phyloP scores from a whole-genome alignment of 2,888 invertebrate genomes.

The Papilio demoleus region DNA sequence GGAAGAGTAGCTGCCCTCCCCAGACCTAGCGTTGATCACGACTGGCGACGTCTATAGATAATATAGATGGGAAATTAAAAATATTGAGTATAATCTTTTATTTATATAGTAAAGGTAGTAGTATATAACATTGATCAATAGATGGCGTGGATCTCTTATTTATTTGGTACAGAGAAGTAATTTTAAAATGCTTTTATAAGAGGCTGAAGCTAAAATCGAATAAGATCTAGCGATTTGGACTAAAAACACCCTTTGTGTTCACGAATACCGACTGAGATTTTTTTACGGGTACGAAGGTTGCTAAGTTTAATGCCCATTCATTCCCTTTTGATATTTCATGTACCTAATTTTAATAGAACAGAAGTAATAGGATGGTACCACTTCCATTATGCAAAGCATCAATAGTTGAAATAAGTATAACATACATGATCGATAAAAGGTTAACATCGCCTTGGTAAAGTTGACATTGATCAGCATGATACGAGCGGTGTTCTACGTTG shows the following conservation, averaged over 20 bases:
- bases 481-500: slow-evolving; percentile 60
- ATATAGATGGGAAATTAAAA: no score
- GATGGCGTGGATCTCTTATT: background rate
- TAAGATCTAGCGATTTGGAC: no score
- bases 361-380: background rate
- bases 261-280: no score
- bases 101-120: no score
- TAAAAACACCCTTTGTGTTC: no score
- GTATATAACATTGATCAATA: background rate
- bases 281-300: background rate
- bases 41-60: no score
- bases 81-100: no score
- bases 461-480: slow-evolving; percentile 65
- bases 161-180: no score
- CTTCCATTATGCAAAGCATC: background rate
- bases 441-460: slow-evolving; percentile 72
- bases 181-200: no score
- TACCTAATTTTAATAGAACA: background rate
- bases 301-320: background rate
- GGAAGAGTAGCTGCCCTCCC: no score
- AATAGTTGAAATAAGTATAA: slow-evolving; percentile 8
- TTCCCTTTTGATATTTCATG: background rate
- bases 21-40: no score
- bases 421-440: slow-evolving; percentile 72
- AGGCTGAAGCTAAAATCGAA: no score